Evolutionary conservation across 2,888 invertebrate genomes (phyloP), one percentile per base, ranked within the genome.

Genomic region (Ectemnius cavifrons): DNA sequence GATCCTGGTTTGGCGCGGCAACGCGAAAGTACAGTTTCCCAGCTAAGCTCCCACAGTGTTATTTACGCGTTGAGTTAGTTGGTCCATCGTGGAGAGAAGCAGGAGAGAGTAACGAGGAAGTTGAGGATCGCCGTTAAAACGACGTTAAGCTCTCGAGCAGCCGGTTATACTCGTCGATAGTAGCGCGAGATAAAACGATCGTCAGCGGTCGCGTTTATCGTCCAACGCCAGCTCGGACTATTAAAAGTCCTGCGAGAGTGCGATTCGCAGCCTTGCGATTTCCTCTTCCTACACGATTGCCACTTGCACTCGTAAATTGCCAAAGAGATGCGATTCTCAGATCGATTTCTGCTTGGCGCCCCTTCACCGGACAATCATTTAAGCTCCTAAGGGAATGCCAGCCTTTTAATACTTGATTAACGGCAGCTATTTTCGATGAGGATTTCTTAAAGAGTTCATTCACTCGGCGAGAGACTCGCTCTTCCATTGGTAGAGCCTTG

Each of bases 231-330:
- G 49, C 23, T 18, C 57, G 27, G 20, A 1, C 60, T n/a, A 45
- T 69, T 65, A 70, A 73, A 73, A 57, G 56, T 37, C 4, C 23
- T 18, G 0, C 45, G n/a, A n/a, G n/a, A n/a, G n/a, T n/a, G 49
- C 16, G 49, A 16, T 49, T 49, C 49, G 49, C 49, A 37, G 28
- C 4, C 28, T 4, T 37, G 28, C 28, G 28, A 37, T 37, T 37
- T 37, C 28, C 28, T 37, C 49, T 49, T 49, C 16, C 49, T 14
- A 16, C 2, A 4, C 28, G 28, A 37, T 37, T 3, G 28, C 28
- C 4, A 8, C 2, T 4, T 8, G 28, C 2, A 37, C 49, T 49
- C 49, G 49, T 49, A 49, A 49, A 49, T 16, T 49, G 28, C 28
- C 28, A 1, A 8, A 3, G 28, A 37, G 28, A 37, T 37, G 28